A percentile compares a stretch with the other conserved stretches of the same genome.
These are phyloP conservation scores for Kryptolebias marmoratus DNA, from an alignment of 2,113 vertebrate species.

Conservation along the genomic window DNA sequence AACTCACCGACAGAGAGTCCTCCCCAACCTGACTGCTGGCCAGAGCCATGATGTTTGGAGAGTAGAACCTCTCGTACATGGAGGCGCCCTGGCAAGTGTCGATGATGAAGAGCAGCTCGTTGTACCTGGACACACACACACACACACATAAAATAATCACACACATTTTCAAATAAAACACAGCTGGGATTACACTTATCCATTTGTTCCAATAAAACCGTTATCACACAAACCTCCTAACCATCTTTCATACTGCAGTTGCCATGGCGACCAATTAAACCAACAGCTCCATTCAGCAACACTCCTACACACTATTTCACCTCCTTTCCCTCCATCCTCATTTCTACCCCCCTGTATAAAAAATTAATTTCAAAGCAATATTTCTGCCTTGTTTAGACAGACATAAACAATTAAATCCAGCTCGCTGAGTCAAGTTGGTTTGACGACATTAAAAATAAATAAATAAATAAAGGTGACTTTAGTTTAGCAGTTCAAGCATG, in stretches of 20 bases:
- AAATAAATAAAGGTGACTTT: conserved; percentile 8
- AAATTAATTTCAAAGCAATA: conserved; percentile 8
- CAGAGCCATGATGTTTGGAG: conserved; percentile 96
- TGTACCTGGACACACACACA: conserved; percentile 84
- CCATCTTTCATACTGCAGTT: conserved; percentile 61
- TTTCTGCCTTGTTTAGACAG: neutral
- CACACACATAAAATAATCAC: neutral
- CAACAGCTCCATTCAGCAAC: conserved; percentile 44
- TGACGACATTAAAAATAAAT: neutral
- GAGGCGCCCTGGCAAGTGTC: conserved; percentile 99
- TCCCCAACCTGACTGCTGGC: conserved; percentile 98
- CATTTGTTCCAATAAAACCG: conserved; percentile 37
- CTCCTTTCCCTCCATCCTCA: conserved; percentile 1
- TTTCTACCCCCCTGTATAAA: neutral
- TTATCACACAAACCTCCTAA: conserved; percentile 33
- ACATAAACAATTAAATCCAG: conserved; percentile 8
- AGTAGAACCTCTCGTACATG: conserved; percentile 99
- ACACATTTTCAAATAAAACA: conserved; percentile 21
- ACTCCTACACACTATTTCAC: conserved; percentile 30
- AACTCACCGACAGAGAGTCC: conserved; percentile 95
- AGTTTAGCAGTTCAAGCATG: conserved; percentile 42
- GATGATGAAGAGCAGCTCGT: conserved; percentile 97
- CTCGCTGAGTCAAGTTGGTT: conserved; percentile 3
- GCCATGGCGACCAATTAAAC: conserved; percentile 65
- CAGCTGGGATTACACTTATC: conserved; percentile 30